Evolutionary conservation across 2,113 vertebrate genomes (phyloP), one percentile per base, ranked within the genome.

Genomic region (Melanerpes aurifrons): DNA sequence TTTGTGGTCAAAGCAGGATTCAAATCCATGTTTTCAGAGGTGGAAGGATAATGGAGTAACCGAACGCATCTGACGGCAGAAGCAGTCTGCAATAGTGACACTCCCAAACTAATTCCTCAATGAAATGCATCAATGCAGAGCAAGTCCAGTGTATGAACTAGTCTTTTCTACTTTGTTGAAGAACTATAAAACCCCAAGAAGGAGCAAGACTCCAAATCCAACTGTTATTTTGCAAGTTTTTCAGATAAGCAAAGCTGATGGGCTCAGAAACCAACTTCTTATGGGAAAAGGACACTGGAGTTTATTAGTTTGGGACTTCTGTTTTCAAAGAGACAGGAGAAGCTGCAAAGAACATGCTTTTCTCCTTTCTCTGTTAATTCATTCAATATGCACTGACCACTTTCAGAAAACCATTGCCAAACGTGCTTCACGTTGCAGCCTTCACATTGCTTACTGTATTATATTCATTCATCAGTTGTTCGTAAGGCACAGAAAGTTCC

Each of bases 381-480:
- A 61, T 88, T 97, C 35, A 67, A 43, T 76, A 76, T 29, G 67
- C 56, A 91, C 47, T 82, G 76, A 94, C 53, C 58, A 58, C 31
- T 57, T 95, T 80, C 67, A 88, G 76, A 87, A 91, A 93, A 90
- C 31, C 62, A 86, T 20, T 84, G 76, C 63, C 64, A 83, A 74
- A 78, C 29, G 50, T 2, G 6, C n/a, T 90, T 98, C 98, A 98
- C 47, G 97, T 97, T 95, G 97, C 95, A 72, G 94, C 95, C 40
- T 98, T 97, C n/a, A 97, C 98, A 74, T 98, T 98, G 81, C 97
- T 98, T 45, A 98, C 98, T 88, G 98, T 98, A 17, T 98, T 98
- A 78, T 99, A 99, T 54, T 99, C 98, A 54, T 99, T 99, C 68
- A 98, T 98, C 13, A 99, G 98, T 84, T 98, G 98, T 85, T 99